Conservation (phyloP, 2,888 invertebrate species). For the Colletes collaris region DNA sequence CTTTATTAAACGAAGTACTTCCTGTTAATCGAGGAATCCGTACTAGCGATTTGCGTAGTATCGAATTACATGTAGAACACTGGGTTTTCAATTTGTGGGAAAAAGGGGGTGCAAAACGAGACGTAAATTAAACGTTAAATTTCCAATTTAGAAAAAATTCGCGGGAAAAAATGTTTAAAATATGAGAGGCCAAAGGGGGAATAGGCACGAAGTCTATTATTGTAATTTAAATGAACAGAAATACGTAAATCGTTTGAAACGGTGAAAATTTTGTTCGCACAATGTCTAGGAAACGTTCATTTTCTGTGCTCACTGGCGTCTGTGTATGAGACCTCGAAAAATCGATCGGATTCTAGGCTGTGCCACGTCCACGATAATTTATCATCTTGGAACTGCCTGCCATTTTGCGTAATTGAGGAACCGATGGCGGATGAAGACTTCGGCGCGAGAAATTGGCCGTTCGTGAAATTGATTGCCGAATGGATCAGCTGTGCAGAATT, state of each 20-base stretch:
- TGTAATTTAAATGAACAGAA: too few species aligned
- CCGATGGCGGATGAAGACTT: conserved; percentile 64
- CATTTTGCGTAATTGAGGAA: conserved; percentile 69
- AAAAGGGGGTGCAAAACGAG: too few species aligned
- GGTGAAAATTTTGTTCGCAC: not conserved
- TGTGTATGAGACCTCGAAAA: conserved; percentile 48
- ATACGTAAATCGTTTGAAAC: too few species aligned
- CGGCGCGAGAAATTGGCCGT: conserved; percentile 67
- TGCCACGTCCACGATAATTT: conserved; percentile 66
- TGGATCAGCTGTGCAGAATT: conserved; percentile 51
- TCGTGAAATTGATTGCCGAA: conserved; percentile 67
- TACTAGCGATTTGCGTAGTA: not conserved
- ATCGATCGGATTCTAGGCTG: conserved; percentile 59
- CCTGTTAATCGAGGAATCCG: not conserved
- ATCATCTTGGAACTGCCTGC: conserved; percentile 65
- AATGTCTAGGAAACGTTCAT: conserved; percentile 16
- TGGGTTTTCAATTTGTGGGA: too few species aligned
- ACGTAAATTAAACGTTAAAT: too few species aligned
- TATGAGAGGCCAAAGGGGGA: too few species aligned
- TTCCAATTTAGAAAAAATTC: too few species aligned
- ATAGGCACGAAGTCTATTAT: too few species aligned
- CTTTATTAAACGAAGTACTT: not conserved
- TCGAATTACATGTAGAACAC: too few species aligned
- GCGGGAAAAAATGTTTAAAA: too few species aligned
- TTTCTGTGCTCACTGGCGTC: conserved; percentile 1